Evolutionary conservation across 23 tunicate genomes (phyloP).

Genomic region (Ciona savignyi): DNA sequence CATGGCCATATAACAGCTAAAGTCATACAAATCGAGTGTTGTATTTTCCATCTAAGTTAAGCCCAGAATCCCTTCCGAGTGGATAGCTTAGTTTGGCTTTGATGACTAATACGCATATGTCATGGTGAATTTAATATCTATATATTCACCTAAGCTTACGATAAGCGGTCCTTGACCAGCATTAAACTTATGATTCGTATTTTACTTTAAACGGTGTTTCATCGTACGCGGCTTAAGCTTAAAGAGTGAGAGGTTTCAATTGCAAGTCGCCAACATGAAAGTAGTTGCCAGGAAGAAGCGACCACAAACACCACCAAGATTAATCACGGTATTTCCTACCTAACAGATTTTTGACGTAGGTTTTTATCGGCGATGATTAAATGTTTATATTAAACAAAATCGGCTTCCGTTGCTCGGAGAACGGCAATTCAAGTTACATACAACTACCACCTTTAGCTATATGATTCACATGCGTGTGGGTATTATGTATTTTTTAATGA

Average conservation of each 20-base stretch:
- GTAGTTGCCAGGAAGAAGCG: background rate
- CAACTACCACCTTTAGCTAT: no score
- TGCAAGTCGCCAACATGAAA: background rate
- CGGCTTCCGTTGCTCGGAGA: no score
- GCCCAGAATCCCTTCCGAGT: background rate
- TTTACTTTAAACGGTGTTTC: no score
- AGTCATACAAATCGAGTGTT: no score
- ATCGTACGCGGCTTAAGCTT: background rate
- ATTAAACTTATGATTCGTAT: no score
- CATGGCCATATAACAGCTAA: no score
- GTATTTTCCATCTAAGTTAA: no score
- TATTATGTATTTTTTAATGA: no score
- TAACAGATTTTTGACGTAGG: background rate
- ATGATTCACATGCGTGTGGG: no score
- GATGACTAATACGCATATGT: background rate
- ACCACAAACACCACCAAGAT: no score
- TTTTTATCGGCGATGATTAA: background rate
- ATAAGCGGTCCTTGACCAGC: background rate
- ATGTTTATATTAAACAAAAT: no score
- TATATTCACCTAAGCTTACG: background rate
- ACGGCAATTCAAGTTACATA: no score
- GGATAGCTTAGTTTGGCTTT: background rate
- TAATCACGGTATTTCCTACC: background rate
- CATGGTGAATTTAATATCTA: background rate
- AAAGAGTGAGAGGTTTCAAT: background rate